phyloP scores from a whole-genome alignment of 1,140 invertebrate species.

The Gyrodactylus salaris region DNA sequence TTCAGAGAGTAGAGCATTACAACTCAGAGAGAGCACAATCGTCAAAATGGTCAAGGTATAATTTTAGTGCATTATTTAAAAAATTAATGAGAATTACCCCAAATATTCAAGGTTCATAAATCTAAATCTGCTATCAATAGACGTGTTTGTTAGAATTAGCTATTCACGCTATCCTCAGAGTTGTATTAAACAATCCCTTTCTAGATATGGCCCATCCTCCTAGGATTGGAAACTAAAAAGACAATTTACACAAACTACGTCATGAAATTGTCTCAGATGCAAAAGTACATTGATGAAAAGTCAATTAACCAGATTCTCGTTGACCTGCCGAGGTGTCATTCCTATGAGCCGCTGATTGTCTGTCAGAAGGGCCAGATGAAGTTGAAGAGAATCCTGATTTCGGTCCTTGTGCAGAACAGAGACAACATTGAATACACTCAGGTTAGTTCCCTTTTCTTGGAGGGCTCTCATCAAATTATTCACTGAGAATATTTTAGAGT shows the following conservation, averaged over 20 bases:
- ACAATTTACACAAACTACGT: background rate
- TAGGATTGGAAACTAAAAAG: background rate
- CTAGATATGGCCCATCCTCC: background rate
- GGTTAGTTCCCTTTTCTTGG: too few species aligned
- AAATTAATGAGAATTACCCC: too few species aligned
- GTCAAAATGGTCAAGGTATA: too few species aligned
- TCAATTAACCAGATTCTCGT: background rate
- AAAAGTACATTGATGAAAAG: background rate
- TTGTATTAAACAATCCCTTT: background rate
- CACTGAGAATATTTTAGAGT: too few species aligned
- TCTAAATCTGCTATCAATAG: too few species aligned
- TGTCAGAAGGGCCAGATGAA: background rate
- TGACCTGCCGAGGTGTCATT: constrained; percentile 4
- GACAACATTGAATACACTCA: background rate
- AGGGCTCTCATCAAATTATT: too few species aligned
- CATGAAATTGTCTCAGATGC: background rate
- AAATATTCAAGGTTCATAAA: too few species aligned
- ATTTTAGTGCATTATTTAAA: too few species aligned
- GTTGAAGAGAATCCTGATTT: background rate
- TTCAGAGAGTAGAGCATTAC: too few species aligned
- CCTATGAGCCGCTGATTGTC: background rate
- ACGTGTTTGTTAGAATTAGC: too few species aligned
- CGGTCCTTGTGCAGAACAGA: background rate
- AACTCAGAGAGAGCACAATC: too few species aligned
- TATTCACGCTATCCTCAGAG: too few species aligned